These are phyloP conservation scores for Pavo muticus DNA, from an alignment of 2,113 vertebrate species.

Conservation along the genomic window DNA sequence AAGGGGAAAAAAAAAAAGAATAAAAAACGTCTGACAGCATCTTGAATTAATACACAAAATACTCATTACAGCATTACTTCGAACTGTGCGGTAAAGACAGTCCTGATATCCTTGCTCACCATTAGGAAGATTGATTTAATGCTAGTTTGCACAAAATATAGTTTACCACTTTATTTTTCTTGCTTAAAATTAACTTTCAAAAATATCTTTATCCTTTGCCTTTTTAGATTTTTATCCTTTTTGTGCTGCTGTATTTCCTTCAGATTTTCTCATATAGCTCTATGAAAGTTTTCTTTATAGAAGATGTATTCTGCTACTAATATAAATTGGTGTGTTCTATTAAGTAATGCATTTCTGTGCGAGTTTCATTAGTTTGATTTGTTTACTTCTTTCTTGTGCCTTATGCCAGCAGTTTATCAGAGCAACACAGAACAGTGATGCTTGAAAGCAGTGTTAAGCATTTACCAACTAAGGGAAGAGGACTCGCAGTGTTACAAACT, in stretches of 20 bases:
- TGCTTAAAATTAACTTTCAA: background rate
- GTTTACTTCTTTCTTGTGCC: background rate
- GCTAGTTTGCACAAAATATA: background rate
- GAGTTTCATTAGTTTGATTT: background rate
- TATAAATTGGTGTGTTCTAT: background rate
- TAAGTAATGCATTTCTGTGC: background rate
- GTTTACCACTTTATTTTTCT: background rate
- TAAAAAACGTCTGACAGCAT: accelerated
- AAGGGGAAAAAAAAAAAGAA: background rate
- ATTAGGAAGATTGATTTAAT: background rate
- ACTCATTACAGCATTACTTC: background rate
- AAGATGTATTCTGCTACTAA: background rate
- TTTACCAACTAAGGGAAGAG: background rate
- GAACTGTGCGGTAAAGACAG: background rate
- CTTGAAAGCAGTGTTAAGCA: background rate
- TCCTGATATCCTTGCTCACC: background rate
- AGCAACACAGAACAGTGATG: too few species aligned
- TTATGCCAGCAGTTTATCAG: background rate
- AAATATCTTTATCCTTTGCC: background rate
- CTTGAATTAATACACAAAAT: background rate
- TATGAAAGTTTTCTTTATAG: background rate
- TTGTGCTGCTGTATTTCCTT: background rate
- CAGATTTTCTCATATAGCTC: background rate
- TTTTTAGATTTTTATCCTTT: background rate
- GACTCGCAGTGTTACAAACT: background rate